Evolutionary conservation across 2,797 vertebrate species (phyloP), one percentile per base, ranked within the genome.

Genomic region (Lophura swinhoii): DNA sequence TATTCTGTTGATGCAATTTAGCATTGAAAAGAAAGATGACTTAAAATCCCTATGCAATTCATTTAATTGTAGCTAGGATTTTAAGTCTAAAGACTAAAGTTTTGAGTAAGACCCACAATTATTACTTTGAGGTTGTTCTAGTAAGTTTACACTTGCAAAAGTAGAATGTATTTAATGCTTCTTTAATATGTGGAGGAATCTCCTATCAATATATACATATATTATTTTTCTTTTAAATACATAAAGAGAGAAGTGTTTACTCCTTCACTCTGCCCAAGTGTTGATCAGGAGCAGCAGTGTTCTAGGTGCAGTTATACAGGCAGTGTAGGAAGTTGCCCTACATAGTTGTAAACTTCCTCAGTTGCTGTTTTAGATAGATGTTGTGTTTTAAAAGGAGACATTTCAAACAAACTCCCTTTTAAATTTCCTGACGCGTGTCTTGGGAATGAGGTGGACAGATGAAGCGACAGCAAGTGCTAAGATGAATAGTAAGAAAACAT

Each of bases 321-420:
- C 33, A 24, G 20, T 13, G n/a, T 26, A 71, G 48, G 12, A 9
- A 18, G 14, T 59, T 74, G 7, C 26, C 48, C 33, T 70, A 18
- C 0, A 0, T 11, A 20, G 14, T 8, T 72, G 14, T 23, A 14
- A 18, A 10, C 68, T n/a, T 44, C 33, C 64, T 26, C 51, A 35
- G 31, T 56, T 51, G 26, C 12, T 49, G 11, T 5, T 24, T 68
- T 35, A 60, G 26, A n/a, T 3, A 4, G 24, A 46, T 26, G 18
- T 12, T 49, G 4, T 37, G 9, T 21, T 70, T 84, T 59, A 16
- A 59, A 67, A 59, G 59, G 11, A 41, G 5, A 41, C 9, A 14
- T 31, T 56, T 51, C 3, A 78, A 78, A 41, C 14, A 20, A 4
- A 21, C 2, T 69, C 3, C 20, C 5, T 60, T 16, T 63, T 48